Evolutionary conservation across 2,797 vertebrate genomes (phyloP).

Genomic region (Tinamus major): DNA sequence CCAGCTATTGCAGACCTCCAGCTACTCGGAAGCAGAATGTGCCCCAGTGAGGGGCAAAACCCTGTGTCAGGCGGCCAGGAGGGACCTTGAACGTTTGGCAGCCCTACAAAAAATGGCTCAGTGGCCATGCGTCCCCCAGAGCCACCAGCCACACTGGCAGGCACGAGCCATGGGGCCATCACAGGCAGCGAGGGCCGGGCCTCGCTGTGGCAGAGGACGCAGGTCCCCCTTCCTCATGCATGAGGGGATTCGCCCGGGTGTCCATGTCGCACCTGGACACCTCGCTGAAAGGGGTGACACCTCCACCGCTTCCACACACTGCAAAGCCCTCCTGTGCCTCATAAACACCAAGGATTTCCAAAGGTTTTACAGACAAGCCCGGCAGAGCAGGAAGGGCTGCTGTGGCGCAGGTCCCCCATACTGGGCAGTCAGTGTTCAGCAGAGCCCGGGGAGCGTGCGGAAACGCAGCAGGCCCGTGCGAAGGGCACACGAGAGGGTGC

Average conservation of each 20-base stretch:
- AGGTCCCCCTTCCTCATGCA: background rate
- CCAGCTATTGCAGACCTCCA: background rate
- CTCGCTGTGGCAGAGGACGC: background rate
- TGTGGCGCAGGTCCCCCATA: background rate
- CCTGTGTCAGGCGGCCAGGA: background rate
- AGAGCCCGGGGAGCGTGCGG: background rate
- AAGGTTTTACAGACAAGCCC: background rate
- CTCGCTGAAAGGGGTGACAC: background rate
- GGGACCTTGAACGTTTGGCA: background rate
- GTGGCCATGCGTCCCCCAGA: too few relatives aligned
- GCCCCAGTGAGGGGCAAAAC: background rate
- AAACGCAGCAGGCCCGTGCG: rapidly evolving
- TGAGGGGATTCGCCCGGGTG: too few relatives aligned
- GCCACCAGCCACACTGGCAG: rapidly evolving
- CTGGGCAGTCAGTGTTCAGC: background rate
- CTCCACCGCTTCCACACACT: background rate
- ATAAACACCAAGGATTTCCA: background rate
- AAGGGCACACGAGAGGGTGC: background rate
- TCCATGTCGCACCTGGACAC: too few relatives aligned
- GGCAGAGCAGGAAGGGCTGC: background rate
- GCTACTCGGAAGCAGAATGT: background rate
- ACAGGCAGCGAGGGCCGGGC: background rate
- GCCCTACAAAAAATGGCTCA: background rate
- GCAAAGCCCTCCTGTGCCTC: background rate
- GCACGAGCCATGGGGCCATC: rapidly evolving